Evolutionary conservation across 2,113 vertebrate genomes (phyloP), one percentile per base, ranked within the genome.

Genomic region (Bettongia penicillata): DNA sequence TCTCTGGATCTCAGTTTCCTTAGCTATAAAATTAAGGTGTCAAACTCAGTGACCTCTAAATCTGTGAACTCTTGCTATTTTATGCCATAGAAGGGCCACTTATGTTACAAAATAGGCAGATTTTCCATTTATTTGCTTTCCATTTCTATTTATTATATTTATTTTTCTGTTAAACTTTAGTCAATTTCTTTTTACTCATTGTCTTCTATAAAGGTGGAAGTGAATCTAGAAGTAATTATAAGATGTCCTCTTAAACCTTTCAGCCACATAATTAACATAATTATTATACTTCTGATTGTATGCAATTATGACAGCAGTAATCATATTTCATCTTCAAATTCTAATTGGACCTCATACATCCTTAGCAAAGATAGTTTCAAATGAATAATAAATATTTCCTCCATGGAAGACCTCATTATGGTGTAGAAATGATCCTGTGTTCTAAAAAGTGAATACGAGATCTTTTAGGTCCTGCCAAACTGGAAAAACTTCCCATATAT

Each of bases 241-340:
- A 93, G 55, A 3, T 77, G 31, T 24, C 57, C 9, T 95, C 3
- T 96, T 43, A 3, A 26, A 57, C 57, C 90, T 25, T 91, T n/a
- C 91, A 93, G 93, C 93, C 53, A 55, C 28, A 94, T 47, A 95
- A 43, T 31, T 89, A 68, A 89, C 3, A 31, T 51, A 55, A 90
- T 51, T 91, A 91, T 31, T n/a, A 3, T 23, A 92, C 19, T 53
- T 97, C 77, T 96, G 47, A 92, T 57, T 95, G 49, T 94, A 25
- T 92, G 48, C 90, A 94, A 93, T 91, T 23, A 84, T 53, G 28
- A 89, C 91, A 96, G 43, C 37, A 94, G 31, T 93, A 94, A 96
- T 93, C 92, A 95, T 93, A n/a, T 94, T 95, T 93, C 92, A 95
- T 93, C 51, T 94, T 95, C 61, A 94, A 95, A 68, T 90, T 96